phyloP scores from a whole-genome alignment of 2,888 invertebrate species.

The Coenonympha glycerion region DNA sequence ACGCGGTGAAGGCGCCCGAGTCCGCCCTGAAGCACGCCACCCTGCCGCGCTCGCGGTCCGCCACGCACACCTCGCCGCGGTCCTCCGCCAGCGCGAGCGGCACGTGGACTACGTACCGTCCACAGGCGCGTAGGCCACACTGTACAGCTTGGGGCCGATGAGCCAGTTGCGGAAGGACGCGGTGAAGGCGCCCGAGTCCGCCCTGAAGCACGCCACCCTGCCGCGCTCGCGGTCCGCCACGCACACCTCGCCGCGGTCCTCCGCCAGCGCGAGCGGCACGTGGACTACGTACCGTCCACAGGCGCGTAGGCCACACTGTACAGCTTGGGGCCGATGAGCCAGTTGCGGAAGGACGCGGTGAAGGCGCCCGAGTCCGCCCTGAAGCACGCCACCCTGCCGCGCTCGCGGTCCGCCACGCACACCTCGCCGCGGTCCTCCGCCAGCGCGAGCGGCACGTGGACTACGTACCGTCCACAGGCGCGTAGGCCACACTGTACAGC shows the following conservation, averaged over 20 bases:
- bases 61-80: constrained; percentile 85
- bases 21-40: constrained; percentile 82
- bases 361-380: constrained; percentile 78
- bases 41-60: constrained; percentile 92
- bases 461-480: not conserved
- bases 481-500: too few relatives aligned
- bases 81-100: constrained; percentile 88
- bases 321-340: constrained; percentile 80
- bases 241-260: constrained; percentile 77
- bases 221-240: constrained; percentile 73
- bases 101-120: not conserved
- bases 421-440: constrained; percentile 83
- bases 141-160: too few relatives aligned
- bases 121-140: too few relatives aligned
- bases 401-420: constrained; percentile 93
- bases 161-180: too few relatives aligned
- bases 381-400: constrained; percentile 87
- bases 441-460: too few relatives aligned
- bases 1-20: constrained; percentile 79
- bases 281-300: constrained; percentile 48
- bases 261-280: not conserved
- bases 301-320: constrained; percentile 85
- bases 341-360: constrained; percentile 76
- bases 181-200: too few relatives aligned
- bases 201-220: too few relatives aligned